A percentile compares a stretch with the other conserved stretches of the same genome.
Conservation (phyloP, 2,888 invertebrate genomes). For the Spisula subtruncata region DNA sequence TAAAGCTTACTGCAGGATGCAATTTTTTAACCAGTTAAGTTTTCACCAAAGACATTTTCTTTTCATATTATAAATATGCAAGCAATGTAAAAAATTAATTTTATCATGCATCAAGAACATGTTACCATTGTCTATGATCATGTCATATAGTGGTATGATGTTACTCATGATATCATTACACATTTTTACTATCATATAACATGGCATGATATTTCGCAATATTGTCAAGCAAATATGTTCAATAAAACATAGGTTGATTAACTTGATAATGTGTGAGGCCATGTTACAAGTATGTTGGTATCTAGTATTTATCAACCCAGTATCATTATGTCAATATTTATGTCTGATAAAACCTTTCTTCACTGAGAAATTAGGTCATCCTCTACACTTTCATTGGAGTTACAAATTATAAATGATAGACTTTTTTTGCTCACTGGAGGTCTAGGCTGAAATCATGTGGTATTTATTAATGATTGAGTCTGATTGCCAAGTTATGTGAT, state of each 20-base stretch:
- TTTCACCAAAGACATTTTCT: no score
- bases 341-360: constrained; percentile 21
- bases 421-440: no score
- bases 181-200: background rate
- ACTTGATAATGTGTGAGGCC: no score
- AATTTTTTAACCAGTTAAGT: no score
- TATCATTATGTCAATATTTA: constrained; percentile 19
- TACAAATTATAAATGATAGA: constrained; percentile 10
- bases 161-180: background rate
- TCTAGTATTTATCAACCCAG: no score
- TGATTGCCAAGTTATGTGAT: background rate
- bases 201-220: background rate
- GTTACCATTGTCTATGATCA: no score
- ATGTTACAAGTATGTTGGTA: background rate
- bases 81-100: no score
- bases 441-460: background rate
- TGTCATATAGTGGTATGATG: background rate
- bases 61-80: no score
- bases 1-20: no score
- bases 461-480: background rate
- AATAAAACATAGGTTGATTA: background rate
- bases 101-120: no score
- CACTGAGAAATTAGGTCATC: constrained; percentile 4
- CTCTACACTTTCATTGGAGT: background rate
- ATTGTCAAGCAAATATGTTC: background rate